Evolutionary conservation across 2,113 vertebrate species (phyloP), one percentile per base, ranked within the genome.

Genomic region (Lonchura striata): DNA sequence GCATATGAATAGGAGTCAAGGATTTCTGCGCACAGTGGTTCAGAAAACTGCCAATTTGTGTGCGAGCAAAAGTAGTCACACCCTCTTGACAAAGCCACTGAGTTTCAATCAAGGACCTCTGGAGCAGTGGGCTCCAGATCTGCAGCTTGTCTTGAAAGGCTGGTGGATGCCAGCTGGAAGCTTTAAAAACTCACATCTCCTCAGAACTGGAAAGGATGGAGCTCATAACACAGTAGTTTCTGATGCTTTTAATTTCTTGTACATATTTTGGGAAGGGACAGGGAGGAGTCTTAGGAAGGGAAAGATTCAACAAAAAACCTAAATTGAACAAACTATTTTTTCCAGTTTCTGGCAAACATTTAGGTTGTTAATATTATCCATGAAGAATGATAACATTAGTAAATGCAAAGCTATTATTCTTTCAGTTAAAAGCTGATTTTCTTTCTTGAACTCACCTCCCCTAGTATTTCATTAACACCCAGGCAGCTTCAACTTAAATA

Each of bases 1-100:
- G 59, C 90, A 84, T 90, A 79, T 95, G 93, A 96, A 96, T 86
- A 59, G 82, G 54, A 95, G 82, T 96, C 75, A 97, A 88, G 92
- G 85, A 88, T 91, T 96, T 93, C 80, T 92, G 82, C 0, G 0
- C 82, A 85, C 39, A 83, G 70, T 76, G 44, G 66, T 33, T 94
- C 63, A 90, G 82, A 87, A 89, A 91, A 87, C 78, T 88, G 89
- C 81, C 87, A 92, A 47, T 92, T 79, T 89, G n/a, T 76, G n/a
- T 72, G 57, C 7, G 16, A 76, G 94, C 41, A 90, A 24, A 87
- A 96, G 90, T 82, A 92, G 90, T 92, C 72, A 90, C 76, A 82
- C 76, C 64, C 60, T 83, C 80, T 64, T 66, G 44, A 88, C 54
- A 93, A 86, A 95, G 60, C 35, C 80, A 92, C 68, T 35, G 76